Evolutionary conservation across 2,113 vertebrate genomes (phyloP), one percentile per base, ranked within the genome.

Genomic region (Apaloderma vittatum): DNA sequence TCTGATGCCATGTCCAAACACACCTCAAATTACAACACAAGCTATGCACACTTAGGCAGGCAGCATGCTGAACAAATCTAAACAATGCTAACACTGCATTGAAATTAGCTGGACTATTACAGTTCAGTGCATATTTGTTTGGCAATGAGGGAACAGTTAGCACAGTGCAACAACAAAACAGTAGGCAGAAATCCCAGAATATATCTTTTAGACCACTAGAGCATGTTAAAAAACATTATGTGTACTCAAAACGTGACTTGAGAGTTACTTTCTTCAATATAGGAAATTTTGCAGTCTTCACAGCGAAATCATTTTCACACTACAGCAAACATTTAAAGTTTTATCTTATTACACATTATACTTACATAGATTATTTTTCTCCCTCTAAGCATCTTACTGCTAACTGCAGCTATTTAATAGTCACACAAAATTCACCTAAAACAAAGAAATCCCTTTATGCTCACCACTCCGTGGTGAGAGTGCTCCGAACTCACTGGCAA

Each of bases 51-150:
- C 66, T 73, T 11, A 34, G 61, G 68, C 77, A 85, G 80, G 87
- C 90, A 85, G 70, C 40, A 68, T 0, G 1, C 62, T 59, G 70
- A 76, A 70, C 66, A 57, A 70, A 90, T 48, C 36, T 62, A 75
- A 96, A 94, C 92, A 63, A 93, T 93, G 78, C 36, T 49, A 79
- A 61, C 74, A 36, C n/a, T 36, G 62, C 84, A 91, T 80, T 55
- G 63, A 46, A 89, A 94, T 91, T 70, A 91, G 71, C 72, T 66
- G 72, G 43, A n/a, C 63, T 71, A 1, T 84, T 52, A 77, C 80
- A 79, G 62, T 65, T 93, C 82, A 90, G 34, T 54, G 92, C 75
- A 5, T 79, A 40, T 79, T 70, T 76, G 45, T 68, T 90, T 22
- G 46, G n/a, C 70, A 46, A 29, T 6, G 15, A 83, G 58, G 59